These are phyloP conservation scores for Ginglymostoma cirratum DNA, from an alignment of 2,113 vertebrate genomes.

Conservation along the genomic window DNA sequence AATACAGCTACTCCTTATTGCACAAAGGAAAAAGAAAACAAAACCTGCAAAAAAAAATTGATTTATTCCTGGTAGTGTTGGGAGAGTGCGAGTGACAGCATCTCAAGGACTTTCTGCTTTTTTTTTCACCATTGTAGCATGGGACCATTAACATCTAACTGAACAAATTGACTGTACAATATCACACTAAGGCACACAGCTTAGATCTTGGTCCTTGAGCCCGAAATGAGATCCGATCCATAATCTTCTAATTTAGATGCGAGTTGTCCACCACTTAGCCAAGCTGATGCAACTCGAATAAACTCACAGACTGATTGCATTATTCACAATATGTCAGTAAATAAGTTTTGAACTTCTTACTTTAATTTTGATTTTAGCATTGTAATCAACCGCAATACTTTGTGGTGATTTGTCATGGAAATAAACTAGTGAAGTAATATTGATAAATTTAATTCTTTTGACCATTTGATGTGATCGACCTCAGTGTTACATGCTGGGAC, in stretches of 20 bases:
- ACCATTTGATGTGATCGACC: neutral
- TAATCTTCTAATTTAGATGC: neutral
- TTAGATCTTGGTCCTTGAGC: neutral
- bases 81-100: neutral
- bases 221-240: neutral
- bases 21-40: neutral
- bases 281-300: neutral
- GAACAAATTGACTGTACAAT: neutral
- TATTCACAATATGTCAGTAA: neutral
- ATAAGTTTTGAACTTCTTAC: neutral
- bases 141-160: neutral
- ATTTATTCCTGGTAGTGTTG: neutral
- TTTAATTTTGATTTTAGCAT: neutral
- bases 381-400: neutral
- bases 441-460: constrained; percentile 1
- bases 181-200: neutral
- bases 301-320: neutral
- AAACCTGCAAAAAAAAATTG: neutral
- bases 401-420: neutral
- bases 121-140: neutral
- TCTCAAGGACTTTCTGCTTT: neutral
- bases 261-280: neutral
- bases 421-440: neutral
- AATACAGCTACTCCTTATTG: neutral
- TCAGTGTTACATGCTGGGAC: neutral